Percentiles rank a stretch among this genome's conserved stretches.
Conservation (phyloP, 2,888 invertebrate species). For the Spialia ferax region DNA sequence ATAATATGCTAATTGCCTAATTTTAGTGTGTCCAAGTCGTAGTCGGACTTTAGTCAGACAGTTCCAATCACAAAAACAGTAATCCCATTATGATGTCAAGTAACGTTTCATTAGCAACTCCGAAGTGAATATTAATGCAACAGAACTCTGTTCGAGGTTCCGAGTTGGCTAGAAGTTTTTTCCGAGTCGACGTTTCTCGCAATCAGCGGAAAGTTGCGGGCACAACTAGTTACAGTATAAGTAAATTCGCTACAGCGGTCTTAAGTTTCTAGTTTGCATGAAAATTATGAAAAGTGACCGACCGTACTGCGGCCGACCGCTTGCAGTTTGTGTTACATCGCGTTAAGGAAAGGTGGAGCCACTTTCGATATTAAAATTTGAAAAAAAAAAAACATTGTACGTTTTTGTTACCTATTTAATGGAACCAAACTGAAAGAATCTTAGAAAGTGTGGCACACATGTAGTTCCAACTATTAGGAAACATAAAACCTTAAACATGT, state of each 20-base stretch:
- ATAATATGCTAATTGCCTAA: too few relatives aligned
- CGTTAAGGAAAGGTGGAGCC: conserved; percentile 13
- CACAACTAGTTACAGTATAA: conserved; percentile 34
- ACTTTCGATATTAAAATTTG: too few relatives aligned
- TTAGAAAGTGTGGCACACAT: too few relatives aligned
- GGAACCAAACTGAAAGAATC: too few relatives aligned
- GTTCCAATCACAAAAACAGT: conserved; percentile 52
- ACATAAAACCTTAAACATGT: too few relatives aligned
- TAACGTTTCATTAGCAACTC: conserved; percentile 35
- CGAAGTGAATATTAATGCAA: conserved; percentile 36
- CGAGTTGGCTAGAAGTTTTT: conserved; percentile 29
- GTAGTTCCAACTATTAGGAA: too few relatives aligned
- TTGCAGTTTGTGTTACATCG: background rate
- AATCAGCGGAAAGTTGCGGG: conserved; percentile 31
- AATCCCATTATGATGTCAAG: conserved; percentile 52
- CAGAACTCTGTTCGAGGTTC: conserved; percentile 20
- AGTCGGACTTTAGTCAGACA: conserved; percentile 55
- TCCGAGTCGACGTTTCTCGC: conserved; percentile 31
- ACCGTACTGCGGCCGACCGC: background rate
- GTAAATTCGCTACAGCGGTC: conserved; percentile 35
- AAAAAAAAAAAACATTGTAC: too few relatives aligned
- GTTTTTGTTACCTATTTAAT: too few relatives aligned
- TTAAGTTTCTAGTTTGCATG: conserved; percentile 29
- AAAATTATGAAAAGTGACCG: conserved; percentile 19
- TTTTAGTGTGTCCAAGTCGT: too few relatives aligned